Evolutionary conservation across 1,140 invertebrate genomes (phyloP).

Genomic region (Diploscapter pachys): DNA sequence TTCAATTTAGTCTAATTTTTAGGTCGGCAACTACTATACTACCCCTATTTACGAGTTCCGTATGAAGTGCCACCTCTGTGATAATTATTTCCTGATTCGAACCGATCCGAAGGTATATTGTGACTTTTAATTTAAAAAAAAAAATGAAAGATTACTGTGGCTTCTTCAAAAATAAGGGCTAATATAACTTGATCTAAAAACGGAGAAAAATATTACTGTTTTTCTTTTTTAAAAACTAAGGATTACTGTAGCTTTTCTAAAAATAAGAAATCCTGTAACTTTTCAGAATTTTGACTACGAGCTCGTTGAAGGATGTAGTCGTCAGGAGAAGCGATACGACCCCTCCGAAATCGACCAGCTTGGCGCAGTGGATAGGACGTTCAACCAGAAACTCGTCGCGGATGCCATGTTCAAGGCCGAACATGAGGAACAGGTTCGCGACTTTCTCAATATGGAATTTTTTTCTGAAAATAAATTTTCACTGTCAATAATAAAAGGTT

Average conservation of each 20-base stretch:
- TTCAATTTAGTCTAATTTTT: constrained; percentile 59
- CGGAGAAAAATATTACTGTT: too few species aligned
- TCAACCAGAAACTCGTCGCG: constrained; percentile 46
- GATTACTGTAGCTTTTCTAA: too few species aligned
- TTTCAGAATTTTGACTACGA: constrained; percentile 92
- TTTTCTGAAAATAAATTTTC: background rate
- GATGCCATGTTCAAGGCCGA: constrained; percentile 58
- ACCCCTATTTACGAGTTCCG: constrained; percentile 95
- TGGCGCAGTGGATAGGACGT: constrained; percentile 59
- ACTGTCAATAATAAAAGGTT: too few species aligned
- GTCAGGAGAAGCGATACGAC: constrained; percentile 97
- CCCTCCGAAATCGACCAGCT: constrained; percentile 89
- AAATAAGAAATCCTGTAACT: constrained; percentile 33
- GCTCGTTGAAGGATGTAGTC: constrained; percentile 83
- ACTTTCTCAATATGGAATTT: background rate
- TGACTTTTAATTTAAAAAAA: background rate
- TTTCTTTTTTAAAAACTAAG: too few species aligned
- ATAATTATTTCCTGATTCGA: constrained; percentile 95
- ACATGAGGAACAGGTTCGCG: constrained; percentile 39
- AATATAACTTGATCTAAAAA: too few species aligned
- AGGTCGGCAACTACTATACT: constrained; percentile 95
- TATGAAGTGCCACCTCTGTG: constrained; percentile 98
- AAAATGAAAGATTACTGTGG: constrained; percentile 8
- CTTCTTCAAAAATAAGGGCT: too few species aligned
- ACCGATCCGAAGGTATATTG: constrained; percentile 87